A percentile compares a stretch with the other conserved stretches of the same genome.
phyloP scores from a whole-genome alignment of 2,888 invertebrate genomes.

The Siphonodentalium dalli region DNA sequence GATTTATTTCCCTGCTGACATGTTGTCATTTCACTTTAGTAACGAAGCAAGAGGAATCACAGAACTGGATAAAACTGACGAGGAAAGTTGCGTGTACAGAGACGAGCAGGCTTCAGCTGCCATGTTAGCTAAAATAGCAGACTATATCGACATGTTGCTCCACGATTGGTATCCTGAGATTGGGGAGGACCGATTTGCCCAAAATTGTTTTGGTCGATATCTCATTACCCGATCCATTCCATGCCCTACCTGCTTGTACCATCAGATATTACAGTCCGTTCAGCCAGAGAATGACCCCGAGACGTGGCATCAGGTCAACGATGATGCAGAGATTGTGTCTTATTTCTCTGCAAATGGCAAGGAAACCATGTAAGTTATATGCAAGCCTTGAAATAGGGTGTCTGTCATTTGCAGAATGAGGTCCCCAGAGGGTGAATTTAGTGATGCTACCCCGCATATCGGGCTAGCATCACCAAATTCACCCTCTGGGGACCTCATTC shows the following conservation, averaged over 20 bases:
- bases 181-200: constrained; percentile 91
- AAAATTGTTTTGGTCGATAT: constrained; percentile 94
- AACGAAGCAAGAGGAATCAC: constrained; percentile 2
- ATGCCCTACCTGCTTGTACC: constrained; percentile 84
- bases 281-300: constrained; percentile 18
- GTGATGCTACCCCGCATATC: too few relatives aligned
- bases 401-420: too few relatives aligned
- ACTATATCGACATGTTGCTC: constrained; percentile 92
- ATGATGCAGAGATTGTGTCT: too few relatives aligned
- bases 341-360: too few relatives aligned
- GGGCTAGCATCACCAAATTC: too few relatives aligned
- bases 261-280: constrained; percentile 26
- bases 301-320: too few relatives aligned
- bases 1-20: constrained; percentile 67
- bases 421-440: too few relatives aligned
- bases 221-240: constrained; percentile 92
- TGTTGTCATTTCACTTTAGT: constrained; percentile 40
- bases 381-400: too few relatives aligned
- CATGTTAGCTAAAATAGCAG: constrained; percentile 79
- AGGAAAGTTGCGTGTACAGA: constrained; percentile 32
- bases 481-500: too few relatives aligned
- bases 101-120: constrained; percentile 46
- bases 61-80: constrained; percentile 20
- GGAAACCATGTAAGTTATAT: too few relatives aligned
- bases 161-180: constrained; percentile 99